Evolutionary conservation across 1,140 invertebrate genomes (phyloP), one percentile per base, ranked within the genome.

Genomic region (Melanaphis sacchari): DNA sequence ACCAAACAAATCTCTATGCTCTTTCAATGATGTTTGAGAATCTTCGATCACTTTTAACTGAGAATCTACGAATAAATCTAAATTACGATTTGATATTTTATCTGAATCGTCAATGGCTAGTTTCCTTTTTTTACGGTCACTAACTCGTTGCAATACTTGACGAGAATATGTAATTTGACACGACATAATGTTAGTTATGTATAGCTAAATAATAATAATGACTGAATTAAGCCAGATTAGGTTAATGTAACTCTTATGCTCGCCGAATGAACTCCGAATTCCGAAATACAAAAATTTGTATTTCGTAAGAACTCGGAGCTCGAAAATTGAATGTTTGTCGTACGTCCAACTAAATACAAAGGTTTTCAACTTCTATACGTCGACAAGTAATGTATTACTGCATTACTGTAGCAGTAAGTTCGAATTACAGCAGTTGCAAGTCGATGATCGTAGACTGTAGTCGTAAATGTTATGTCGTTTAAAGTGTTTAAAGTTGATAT

Each of bases 81-180:
- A 38, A 89, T 26, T 9, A 36, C n/a, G 5, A 2, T 26, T 24
- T 11, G 81, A 15, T n/a, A 84, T 9, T 36, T 81, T 36, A 49
- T 49, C n/a, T 0, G 76, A 92, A 52, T 54, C 91, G 15, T 93
- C 91, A 41, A 85, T 85, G 36, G 91, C 91, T 11, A 93, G 36
- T 93, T 54, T 93, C 4, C 91, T 82, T 49, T 93, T 93, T 85
- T 93, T 93, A 6, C 91, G 76, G 31, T 93, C 91, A 66, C 81
- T 93, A 24, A 93, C 31, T 22, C 91, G 91, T 93, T 93, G 81
- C 1, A 93, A 52, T 21, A 22, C 36, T 21, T 52, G 8, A 31
- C 81, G 91, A 24, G 91, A 22, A 93, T 54, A 54, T 9, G 9
- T 84, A 18, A 9, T 52, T 31, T 0, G 91, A 66, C 38, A 21